Evolutionary conservation across 1,140 invertebrate species (phyloP), one percentile per base, ranked within the genome.

Genomic region (Lepidurus couesii): DNA sequence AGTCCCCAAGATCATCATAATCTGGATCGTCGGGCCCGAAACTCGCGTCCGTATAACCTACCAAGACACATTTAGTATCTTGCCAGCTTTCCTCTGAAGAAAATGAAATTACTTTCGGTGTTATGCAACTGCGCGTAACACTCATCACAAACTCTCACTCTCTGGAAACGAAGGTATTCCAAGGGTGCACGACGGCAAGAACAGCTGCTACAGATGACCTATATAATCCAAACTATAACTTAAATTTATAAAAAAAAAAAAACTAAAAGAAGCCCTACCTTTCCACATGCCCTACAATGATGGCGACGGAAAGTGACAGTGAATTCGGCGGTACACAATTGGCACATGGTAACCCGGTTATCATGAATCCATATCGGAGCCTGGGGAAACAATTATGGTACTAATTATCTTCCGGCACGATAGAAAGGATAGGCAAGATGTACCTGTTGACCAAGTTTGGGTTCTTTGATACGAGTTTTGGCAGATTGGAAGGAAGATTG

Each of bases 261-360:
- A 76, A 77, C 78, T 21, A 75, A 24, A 73, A 3, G 10, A 44
- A 45, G 26, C 84, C 83, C 85, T 84, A 91, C 91, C 85, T 90
- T 90, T 78, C 92, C 92, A 88, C 92, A 93, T 24, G 90, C 89
- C 81, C 92, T 85, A 82, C 92, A 93, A 83, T 92, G 91, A 82
- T 93, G 91, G 80, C 92, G 87, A 76, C 92, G 86, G 83, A 90
- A 91, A 80, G 90, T 91, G 13, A 92, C 87, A 4, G 90, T 91
- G 83, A 93, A 93, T 80, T 90, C 89, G 42, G 86, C 84, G 26
- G 89, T 89, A 84, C 92, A 93, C n/a, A 89, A 82, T 87, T 92
- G 91, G 83, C 92, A 93, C 86, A 90, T 92, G 3, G 90, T 90
- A 1, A 92, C 90, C 43, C 91, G 86, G 65, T 88, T 86, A 82